These are phyloP conservation scores for Passer domesticus DNA, from an alignment of 2,113 vertebrate species.

Conservation along the genomic window DNA sequence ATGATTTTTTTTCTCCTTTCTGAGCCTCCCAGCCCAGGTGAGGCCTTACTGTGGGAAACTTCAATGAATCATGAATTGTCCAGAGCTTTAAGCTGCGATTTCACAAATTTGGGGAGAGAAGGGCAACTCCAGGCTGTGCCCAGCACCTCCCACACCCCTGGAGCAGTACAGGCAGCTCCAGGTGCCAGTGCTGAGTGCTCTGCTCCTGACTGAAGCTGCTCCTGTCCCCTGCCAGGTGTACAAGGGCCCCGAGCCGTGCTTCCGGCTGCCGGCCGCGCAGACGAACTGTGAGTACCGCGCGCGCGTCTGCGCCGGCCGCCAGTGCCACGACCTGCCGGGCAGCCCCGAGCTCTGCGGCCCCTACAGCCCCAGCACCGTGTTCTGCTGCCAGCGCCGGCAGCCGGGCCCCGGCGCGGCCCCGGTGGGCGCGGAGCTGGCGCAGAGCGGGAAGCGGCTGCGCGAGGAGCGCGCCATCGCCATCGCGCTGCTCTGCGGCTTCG, in stretches of 20 bases:
- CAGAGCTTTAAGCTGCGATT: not conserved
- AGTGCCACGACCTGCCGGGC: conserved; percentile 66
- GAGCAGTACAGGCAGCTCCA: rapidly evolving
- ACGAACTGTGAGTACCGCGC: conserved; percentile 72
- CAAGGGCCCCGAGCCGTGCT: conserved; percentile 76
- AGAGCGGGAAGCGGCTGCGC: not conserved
- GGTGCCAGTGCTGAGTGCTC: rapidly evolving
- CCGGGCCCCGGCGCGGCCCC: not conserved
- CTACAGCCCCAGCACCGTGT: conserved; percentile 71
- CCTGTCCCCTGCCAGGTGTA: conserved; percentile 69
- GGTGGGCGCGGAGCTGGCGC: not conserved
- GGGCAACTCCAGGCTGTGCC: not conserved
- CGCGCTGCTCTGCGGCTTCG: conserved; percentile 74
- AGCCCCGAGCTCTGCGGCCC: conserved; percentile 74
- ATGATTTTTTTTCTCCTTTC: not conserved
- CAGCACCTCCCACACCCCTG: rapidly evolving
- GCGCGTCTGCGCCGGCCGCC: conserved; percentile 75
- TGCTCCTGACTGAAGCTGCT: not conserved
- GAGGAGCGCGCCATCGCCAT: conserved; percentile 74
- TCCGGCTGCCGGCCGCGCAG: conserved; percentile 68
- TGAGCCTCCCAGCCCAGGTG: not conserved
- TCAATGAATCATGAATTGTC: rapidly evolving
- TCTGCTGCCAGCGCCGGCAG: conserved; percentile 59
- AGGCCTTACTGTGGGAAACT: not conserved
- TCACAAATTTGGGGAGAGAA: not conserved